Evolutionary conservation across 2,888 invertebrate genomes (phyloP).

Genomic region (Balanococcus diminutus): DNA sequence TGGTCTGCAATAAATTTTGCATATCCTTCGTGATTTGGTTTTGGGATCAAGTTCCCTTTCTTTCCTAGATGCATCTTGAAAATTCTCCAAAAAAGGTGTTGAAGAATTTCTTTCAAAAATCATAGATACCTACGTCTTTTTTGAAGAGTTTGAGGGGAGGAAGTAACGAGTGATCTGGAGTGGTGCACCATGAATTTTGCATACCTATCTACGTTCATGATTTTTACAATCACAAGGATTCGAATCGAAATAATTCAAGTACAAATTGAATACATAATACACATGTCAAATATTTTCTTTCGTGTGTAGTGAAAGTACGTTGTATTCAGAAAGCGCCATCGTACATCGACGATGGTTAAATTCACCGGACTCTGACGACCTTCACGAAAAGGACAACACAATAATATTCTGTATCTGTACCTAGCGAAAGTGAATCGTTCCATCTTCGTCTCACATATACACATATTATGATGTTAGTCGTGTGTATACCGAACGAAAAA

Average conservation of each 20-base stretch:
- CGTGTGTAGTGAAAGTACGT: constrained; percentile 3
- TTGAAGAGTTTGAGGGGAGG: background rate
- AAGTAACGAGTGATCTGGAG: too few species aligned
- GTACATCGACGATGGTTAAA: background rate
- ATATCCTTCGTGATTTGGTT: too few species aligned
- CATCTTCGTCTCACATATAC: background rate
- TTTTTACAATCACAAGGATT: background rate
- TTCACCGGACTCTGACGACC: constrained; percentile 27
- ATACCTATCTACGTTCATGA: too few species aligned
- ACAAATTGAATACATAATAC: background rate
- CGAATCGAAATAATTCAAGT: background rate
- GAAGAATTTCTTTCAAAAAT: background rate
- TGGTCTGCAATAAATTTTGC: too few species aligned
- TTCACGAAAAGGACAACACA: constrained; percentile 30
- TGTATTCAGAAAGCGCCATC: constrained; percentile 14
- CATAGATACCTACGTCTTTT: background rate
- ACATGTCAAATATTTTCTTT: constrained; percentile 31
- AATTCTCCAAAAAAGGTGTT: too few species aligned
- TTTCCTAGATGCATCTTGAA: too few species aligned
- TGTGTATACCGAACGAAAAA: constrained; percentile 17
- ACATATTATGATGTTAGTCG: background rate
- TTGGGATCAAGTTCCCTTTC: too few species aligned
- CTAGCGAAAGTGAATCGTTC: constrained; percentile 31
- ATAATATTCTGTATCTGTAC: constrained; percentile 32
- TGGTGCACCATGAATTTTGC: too few species aligned